Conservation (phyloP, 2,888 invertebrate species). For the Selenia dentaria region DNA sequence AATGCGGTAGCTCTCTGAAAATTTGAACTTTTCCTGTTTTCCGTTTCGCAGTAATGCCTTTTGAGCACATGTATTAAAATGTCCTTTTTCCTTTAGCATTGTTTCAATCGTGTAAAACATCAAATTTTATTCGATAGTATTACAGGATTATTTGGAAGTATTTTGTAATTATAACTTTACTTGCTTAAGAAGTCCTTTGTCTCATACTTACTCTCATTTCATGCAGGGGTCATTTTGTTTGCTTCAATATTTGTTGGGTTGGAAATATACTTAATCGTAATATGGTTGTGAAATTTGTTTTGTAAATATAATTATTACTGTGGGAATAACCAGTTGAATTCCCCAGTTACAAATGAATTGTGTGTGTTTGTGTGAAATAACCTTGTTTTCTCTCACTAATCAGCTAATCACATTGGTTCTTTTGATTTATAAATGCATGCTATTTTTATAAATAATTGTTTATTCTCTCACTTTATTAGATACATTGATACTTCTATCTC, state of each 20-base stretch:
- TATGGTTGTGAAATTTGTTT: constrained; percentile 5
- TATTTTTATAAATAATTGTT: too few species aligned
- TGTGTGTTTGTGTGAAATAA: constrained; percentile 48
- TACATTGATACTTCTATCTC: too few species aligned
- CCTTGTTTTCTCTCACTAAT: constrained; percentile 59
- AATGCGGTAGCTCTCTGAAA: too few species aligned
- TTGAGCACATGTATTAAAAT: too few species aligned
- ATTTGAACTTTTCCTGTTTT: too few species aligned
- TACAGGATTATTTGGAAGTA: too few species aligned
- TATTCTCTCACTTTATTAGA: too few species aligned
- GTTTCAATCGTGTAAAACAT: too few species aligned
- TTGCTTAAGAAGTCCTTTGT: constrained; percentile 3
- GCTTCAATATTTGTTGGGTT: constrained; percentile 8
- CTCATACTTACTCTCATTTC: constrained; percentile 26
- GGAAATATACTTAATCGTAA: too few species aligned
- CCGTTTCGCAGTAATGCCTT: too few species aligned
- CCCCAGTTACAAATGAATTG: constrained; percentile 31
- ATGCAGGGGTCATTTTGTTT: constrained; percentile 17
- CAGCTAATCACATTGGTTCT: constrained; percentile 40
- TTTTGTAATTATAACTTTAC: not conserved
- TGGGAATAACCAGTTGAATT: constrained; percentile 33
- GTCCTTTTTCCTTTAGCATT: too few species aligned
- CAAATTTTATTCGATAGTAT: too few species aligned
- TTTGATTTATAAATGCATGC: constrained; percentile 47
- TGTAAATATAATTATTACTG: constrained; percentile 35